Evolutionary conservation across 2,797 vertebrate species (phyloP), one percentile per base, ranked within the genome.

Genomic region (Graptemys geographica): DNA sequence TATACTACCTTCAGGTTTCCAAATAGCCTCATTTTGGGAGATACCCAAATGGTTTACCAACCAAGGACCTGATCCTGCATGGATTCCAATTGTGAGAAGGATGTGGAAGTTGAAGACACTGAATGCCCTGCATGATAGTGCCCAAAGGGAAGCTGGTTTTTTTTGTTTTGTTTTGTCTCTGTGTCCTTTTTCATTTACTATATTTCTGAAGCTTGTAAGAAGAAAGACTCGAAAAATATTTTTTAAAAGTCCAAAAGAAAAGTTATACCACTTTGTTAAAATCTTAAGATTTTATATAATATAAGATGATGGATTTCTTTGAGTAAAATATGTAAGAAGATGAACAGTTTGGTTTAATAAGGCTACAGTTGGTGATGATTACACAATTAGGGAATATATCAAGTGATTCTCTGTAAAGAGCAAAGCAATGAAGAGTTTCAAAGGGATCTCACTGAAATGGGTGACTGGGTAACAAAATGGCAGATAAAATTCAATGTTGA

Each of bases 31-130:
- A 74, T 44, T 19, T 23, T 53, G 12, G 41, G 19, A 25, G 74
- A 51, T 80, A 80, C 2, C 41, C 3, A 57, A 19, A 83, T 62
- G 15, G 51, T 79, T 52, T 65, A 62, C 37, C 13, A 28, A 76
- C 31, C 65, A 41, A 12, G 41, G 37, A 74, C 21, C 37, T 74
- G 72, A 69, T 80, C 31, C 25, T 13, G 12, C 80, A 57, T 82
- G 41, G 88, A 69, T 47, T 25, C 83, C 25, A 80, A 0, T 0
- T 12, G 10, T 33, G 23, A 4, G 25, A 83, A 90, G 86, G 2
- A 9, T n/a, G 86, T 86, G 25, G 5, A 47, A 37, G 81, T 8
- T 23, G 11, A 81, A 44, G 85, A 44, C 3, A 27, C 69, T 72
- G 8, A 69, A n/a, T 8, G 18, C 53, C 12, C 84, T 12, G 41